Base-by-base conservation (phyloP, 2,797 vertebrate species). In the Petrocephalus schoutedeni region DNA sequence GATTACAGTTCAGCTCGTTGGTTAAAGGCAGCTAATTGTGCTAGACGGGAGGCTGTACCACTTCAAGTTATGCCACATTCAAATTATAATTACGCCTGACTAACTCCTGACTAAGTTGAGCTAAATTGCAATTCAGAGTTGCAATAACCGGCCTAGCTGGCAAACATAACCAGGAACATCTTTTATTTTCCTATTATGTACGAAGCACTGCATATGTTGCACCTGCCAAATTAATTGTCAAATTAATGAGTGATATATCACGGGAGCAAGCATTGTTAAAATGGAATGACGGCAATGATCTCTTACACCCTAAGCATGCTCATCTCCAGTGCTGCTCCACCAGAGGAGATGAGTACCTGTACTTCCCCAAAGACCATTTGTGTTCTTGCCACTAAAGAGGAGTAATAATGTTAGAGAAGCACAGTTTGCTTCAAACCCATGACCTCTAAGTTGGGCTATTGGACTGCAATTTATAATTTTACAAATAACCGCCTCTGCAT, bases 41-140 rank as follows among this genome's bases (percentile, higher is more conserved):
- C 51, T 53, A 54, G 51, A 83, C 21, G 80, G 45, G 51, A 1
- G n/a, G 80, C n/a, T 12, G 80, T 28, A 3, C 45, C 23, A 49
- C 80, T 84, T 23, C 28, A 54, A 54, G 45, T 84, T 54, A 84
- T 49, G 51, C 51, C 51, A 28, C 10, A 1, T 84, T 84, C 53
- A 9, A 84, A 54, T 84, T 53, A 84, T 84, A 84, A 84, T 49
- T 51, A 83, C 49, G n/a, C 80, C 80, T 84, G 80, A 84, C 80
- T 53, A 84, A 84, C 49, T 84, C 51, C 80, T 82, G 77, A 82
- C 77, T 53, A 84, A 54, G 80, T 54, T 49, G 10, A 28, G 51
- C 80, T 84, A 51, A 84, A 54, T 12, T 54, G 51, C 80, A 53
- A 84, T 84, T 84, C n/a, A 12, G 21, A 84, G 21, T 84, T 84